phyloP scores from a whole-genome alignment of 2,797 vertebrate genomes.

The Periparus ater region DNA sequence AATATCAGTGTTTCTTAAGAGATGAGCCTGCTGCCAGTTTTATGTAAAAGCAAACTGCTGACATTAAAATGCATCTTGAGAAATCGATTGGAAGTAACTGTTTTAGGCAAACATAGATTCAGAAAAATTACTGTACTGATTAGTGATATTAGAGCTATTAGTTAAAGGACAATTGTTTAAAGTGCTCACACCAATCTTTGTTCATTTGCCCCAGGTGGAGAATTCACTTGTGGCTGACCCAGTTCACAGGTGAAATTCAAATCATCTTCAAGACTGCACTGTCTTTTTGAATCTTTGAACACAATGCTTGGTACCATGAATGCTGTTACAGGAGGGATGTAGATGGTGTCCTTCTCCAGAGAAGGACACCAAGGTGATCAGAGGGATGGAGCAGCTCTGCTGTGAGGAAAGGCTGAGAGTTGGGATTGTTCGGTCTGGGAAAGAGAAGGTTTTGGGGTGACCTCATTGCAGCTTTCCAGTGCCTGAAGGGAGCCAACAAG shows the following conservation, averaged over 20 bases:
- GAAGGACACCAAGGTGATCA: background rate
- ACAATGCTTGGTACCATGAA: background rate
- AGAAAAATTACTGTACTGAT: background rate
- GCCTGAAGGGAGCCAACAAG: fast-evolving
- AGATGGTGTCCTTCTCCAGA: background rate
- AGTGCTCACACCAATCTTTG: background rate
- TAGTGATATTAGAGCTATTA: background rate
- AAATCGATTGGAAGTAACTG: background rate
- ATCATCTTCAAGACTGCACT: background rate
- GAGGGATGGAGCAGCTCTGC: background rate
- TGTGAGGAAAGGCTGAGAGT: background rate
- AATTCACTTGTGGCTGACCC: background rate
- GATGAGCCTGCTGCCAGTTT: background rate
- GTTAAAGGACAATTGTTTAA: background rate
- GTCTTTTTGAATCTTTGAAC: background rate
- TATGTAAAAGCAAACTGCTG: background rate
- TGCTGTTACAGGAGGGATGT: fast-evolving
- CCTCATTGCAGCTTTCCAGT: fast-evolving
- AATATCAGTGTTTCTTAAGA: background rate
- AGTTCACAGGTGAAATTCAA: background rate
- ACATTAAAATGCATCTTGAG: background rate
- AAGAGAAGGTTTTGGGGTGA: fast-evolving
- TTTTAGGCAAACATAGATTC: background rate
- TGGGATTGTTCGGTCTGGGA: background rate
- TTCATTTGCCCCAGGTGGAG: background rate